phyloP scores from a whole-genome alignment of 2,797 vertebrate genomes.

The Pristis pectinata region DNA sequence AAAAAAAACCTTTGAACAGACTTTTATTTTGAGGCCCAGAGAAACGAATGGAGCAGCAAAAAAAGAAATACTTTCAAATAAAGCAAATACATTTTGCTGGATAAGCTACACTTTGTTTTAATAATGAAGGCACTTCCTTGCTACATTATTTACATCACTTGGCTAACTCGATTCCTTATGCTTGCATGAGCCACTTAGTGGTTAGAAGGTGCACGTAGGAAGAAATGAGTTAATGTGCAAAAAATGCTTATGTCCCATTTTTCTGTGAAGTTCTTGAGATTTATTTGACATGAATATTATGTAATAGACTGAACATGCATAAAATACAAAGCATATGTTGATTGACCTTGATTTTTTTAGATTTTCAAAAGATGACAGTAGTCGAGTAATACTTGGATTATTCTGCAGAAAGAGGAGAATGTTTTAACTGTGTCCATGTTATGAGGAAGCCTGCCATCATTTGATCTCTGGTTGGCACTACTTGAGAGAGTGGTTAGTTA shows the following conservation, averaged over 20 bases:
- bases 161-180: background rate
- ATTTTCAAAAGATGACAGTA: background rate
- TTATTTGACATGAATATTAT: background rate
- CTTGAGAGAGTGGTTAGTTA: background rate
- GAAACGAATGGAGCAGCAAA: background rate
- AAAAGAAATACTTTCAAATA: background rate
- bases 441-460: background rate
- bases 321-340: constrained; percentile 24
- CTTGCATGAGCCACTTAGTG: background rate
- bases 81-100: background rate
- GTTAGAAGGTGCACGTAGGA: background rate
- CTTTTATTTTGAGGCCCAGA: background rate
- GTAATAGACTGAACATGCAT: background rate
- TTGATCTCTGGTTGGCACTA: constrained; percentile 17
- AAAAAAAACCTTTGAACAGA: background rate
- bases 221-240: background rate
- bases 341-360: background rate
- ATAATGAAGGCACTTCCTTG: background rate
- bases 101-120: background rate
- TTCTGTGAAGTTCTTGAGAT: background rate
- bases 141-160: background rate
- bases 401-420: background rate
- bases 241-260: constrained; percentile 8
- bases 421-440: background rate
- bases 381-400: background rate